These are phyloP conservation scores for Cheilosia vernalis DNA, from an alignment of 2,888 invertebrate species.

Conservation along the genomic window DNA sequence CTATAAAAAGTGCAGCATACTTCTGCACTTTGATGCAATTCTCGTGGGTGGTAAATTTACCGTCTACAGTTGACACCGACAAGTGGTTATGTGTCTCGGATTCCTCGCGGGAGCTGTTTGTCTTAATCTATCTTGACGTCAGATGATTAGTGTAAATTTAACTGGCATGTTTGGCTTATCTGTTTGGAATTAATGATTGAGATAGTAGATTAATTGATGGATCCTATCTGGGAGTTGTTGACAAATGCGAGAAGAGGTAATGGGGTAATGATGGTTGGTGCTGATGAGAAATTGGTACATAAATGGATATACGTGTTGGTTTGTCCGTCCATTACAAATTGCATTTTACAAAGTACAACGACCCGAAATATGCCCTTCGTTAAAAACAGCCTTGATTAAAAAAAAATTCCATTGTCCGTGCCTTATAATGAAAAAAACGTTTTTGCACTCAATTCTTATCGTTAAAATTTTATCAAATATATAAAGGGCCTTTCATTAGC, in stretches of 20 bases:
- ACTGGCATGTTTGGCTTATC: constrained; percentile 26
- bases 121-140: constrained; percentile 5
- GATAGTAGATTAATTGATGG: constrained; percentile 37
- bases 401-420: no score
- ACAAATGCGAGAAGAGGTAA: constrained; percentile 1
- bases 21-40: constrained; percentile 13
- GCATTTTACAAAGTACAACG: no score
- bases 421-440: no score
- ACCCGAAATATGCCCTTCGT: no score
- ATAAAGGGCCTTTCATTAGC: no score
- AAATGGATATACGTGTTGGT: no score
- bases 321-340: no score
- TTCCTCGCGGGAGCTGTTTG: constrained; percentile 24
- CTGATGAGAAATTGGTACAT: no score
- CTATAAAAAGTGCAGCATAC: constrained; percentile 8
- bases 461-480: no score
- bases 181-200: constrained; percentile 15
- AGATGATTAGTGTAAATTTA: constrained; percentile 10
- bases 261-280: neutral
- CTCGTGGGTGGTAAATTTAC: constrained; percentile 20
- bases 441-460: no score
- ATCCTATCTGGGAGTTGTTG: constrained; percentile 15
- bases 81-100: constrained; percentile 41
- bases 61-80: constrained; percentile 20
- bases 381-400: neutral